Percentiles rank a stretch among this genome's conserved stretches.
Conservation (phyloP, 2,888 invertebrate species). For the Platycheirus rosarum region DNA sequence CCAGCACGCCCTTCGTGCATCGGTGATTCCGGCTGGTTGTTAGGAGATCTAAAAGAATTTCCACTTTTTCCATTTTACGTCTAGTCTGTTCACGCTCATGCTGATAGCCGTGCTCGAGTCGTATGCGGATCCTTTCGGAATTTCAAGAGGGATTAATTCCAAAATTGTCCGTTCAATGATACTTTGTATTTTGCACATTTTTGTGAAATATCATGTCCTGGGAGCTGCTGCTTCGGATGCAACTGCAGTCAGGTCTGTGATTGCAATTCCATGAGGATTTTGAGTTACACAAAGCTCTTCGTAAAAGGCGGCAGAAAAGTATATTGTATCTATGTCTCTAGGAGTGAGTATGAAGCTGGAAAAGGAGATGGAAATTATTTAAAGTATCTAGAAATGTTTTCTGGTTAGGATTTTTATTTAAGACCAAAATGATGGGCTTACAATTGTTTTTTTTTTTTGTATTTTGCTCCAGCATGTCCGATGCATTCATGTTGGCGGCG, state of each 20-base stretch:
- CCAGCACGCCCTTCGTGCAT: background rate
- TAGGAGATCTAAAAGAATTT: constrained; percentile 21
- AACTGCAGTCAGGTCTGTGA: constrained; percentile 20
- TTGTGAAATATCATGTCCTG: constrained; percentile 24
- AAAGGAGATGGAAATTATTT: background rate
- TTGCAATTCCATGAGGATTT: constrained; percentile 47
- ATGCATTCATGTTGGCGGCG: constrained; percentile 17
- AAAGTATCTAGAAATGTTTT: constrained; percentile 17
- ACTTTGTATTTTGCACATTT: constrained; percentile 52
- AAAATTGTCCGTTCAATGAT: constrained; percentile 60
- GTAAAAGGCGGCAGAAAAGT: constrained; percentile 12
- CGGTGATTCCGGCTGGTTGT: background rate
- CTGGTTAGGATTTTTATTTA: constrained; percentile 52
- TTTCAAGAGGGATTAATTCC: constrained; percentile 55
- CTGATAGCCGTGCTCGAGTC: background rate
- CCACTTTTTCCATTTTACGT: constrained; percentile 4
- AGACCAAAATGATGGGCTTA: constrained; percentile 55
- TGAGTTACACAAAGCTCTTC: constrained; percentile 47
- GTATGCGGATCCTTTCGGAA: constrained; percentile 22
- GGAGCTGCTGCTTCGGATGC: constrained; percentile 8
- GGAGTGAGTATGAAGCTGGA: background rate
- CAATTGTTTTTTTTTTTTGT: constrained; percentile 21
- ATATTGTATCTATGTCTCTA: background rate
- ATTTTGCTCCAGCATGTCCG: constrained; percentile 30
- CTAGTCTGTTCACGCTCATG: constrained; percentile 24